Percentiles rank a stretch among this genome's conserved stretches.
Evolutionary conservation across 35 echinoderm and acorn worm species (phyloP).

Genomic region (Ophioderma brevispina): DNA sequence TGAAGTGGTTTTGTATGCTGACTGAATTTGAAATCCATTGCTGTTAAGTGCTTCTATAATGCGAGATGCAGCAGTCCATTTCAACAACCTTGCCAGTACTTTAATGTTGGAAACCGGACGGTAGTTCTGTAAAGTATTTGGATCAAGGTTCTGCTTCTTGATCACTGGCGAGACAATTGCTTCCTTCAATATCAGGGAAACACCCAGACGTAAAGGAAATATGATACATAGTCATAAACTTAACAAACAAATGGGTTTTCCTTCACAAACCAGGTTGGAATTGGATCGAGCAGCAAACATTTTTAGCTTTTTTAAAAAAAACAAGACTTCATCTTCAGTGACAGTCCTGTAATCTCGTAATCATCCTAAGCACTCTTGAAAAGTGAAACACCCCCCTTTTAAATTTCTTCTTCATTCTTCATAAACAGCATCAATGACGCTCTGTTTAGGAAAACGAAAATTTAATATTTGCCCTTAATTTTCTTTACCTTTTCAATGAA

Average conservation of each 20-base stretch:
- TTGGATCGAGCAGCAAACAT: neutral
- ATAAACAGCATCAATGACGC: neutral
- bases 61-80: no score
- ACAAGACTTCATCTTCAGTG: neutral
- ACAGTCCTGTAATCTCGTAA: neutral
- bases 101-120: no score
- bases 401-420: neutral
- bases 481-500: no score
- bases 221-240: neutral
- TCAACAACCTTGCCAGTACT: no score
- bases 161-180: no score
- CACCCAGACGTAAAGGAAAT: no score
- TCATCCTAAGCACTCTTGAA: neutral
- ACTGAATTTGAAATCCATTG: neutral
- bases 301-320: neutral
- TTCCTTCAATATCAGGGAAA: no score
- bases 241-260: neutral
- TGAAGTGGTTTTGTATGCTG: neutral
- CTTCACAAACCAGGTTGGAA: neutral
- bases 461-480: neutral
- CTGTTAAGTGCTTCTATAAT: neutral
- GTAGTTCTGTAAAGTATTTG: no score
- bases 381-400: neutral
- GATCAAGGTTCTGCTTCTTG: no score
- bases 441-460: neutral